Evolutionary conservation across 2,888 invertebrate genomes (phyloP).

Genomic region (Ectobius pallidus): DNA sequence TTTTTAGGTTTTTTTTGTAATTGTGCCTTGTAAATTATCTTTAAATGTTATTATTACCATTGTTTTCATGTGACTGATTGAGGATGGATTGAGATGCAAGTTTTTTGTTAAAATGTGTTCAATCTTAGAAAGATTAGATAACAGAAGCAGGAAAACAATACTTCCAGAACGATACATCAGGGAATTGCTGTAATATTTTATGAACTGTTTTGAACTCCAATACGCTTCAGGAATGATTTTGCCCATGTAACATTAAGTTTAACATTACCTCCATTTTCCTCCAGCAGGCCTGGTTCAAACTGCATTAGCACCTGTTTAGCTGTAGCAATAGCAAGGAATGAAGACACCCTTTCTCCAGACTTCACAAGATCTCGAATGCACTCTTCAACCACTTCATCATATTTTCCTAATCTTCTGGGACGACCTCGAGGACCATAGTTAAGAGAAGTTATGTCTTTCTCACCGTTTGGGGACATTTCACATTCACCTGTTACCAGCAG

Average conservation of each 20-base stretch:
- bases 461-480: neutral
- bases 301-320: constrained; percentile 53
- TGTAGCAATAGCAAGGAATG: constrained; percentile 52
- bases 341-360: constrained; percentile 48
- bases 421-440: constrained; percentile 48
- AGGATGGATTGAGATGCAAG: too few species aligned
- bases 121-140: too few species aligned
- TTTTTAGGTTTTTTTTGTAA: too few species aligned
- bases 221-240: constrained; percentile 50
- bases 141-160: too few species aligned
- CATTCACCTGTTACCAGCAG: constrained; percentile 41
- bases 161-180: too few species aligned
- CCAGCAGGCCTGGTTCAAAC: constrained; percentile 51
- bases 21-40: too few species aligned
- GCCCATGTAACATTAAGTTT: constrained; percentile 55
- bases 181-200: too few species aligned
- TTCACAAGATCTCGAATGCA: constrained; percentile 48
- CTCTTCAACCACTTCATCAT: constrained; percentile 49
- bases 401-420: constrained; percentile 49
- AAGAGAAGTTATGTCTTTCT: constrained; percentile 46
- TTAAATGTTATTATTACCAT: too few species aligned
- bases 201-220: constrained; percentile 43
- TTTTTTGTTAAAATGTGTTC: too few species aligned
- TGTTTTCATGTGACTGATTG: too few species aligned
- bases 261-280: constrained; percentile 54